A percentile compares a stretch with the other conserved stretches of the same genome.
Evolutionary conservation across 2,888 invertebrate species (phyloP).

Genomic region (Tribolium freemani): DNA sequence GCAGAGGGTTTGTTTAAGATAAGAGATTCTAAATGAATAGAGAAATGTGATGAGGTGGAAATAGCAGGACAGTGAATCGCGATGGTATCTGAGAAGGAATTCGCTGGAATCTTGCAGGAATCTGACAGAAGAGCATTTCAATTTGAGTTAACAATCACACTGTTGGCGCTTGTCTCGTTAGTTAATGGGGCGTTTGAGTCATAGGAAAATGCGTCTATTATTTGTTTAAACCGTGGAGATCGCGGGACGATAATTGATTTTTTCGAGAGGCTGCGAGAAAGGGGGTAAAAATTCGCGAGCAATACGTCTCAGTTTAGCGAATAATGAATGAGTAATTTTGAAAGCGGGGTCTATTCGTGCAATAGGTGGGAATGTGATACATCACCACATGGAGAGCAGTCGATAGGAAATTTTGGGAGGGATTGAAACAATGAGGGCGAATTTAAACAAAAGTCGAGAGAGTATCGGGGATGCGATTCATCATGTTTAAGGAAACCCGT

Average conservation of each 20-base stretch:
- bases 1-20: constrained; percentile 56
- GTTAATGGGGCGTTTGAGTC: constrained; percentile 51
- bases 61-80: constrained; percentile 57
- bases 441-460: constrained; percentile 51
- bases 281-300: constrained; percentile 33
- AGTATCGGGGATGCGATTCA: constrained; percentile 50
- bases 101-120: constrained; percentile 52
- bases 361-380: constrained; percentile 46
- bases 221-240: constrained; percentile 38
- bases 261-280: not conserved
- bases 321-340: constrained; percentile 47
- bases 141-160: constrained; percentile 54
- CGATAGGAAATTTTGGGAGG: constrained; percentile 41
- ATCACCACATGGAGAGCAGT: constrained; percentile 43
- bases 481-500: constrained; percentile 52
- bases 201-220: constrained; percentile 50
- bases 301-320: constrained; percentile 43
- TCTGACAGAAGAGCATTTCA: constrained; percentile 55
- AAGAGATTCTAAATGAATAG: constrained; percentile 59
- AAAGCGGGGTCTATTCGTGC: constrained; percentile 25
- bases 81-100: constrained; percentile 56
- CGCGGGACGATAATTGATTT: constrained; percentile 22
- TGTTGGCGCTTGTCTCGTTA: constrained; percentile 52
- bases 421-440: constrained; percentile 46
- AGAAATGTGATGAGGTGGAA: constrained; percentile 59